Conservation (phyloP, 2,113 vertebrate genomes). For the Larimichthys polyactis region DNA sequence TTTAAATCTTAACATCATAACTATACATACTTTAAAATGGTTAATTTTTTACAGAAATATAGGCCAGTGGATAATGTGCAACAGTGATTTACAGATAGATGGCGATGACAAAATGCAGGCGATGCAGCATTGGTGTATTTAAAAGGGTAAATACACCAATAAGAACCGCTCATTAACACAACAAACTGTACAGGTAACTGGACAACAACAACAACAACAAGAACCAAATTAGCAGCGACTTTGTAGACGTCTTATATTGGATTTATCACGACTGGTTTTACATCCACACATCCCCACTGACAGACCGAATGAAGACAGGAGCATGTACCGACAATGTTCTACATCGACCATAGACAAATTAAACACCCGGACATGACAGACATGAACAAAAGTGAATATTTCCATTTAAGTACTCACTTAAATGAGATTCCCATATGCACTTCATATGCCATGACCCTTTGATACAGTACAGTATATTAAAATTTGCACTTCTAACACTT, state of each 20-base stretch:
- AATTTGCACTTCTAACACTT: slow-evolving; percentile 41
- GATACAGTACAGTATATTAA: slow-evolving; percentile 60
- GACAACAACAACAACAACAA: slow-evolving; percentile 39
- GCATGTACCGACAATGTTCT: slow-evolving; percentile 56
- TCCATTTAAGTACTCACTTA: slow-evolving; percentile 90
- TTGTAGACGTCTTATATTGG: no score
- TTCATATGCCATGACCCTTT: slow-evolving; percentile 76
- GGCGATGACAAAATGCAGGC: slow-evolving; percentile 30
- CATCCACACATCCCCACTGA: slow-evolving; percentile 46
- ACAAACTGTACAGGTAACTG: slow-evolving; percentile 20
- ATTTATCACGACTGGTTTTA: slow-evolving; percentile 5
- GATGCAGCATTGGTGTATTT: slow-evolving; percentile 40
- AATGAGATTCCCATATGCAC: slow-evolving; percentile 88
- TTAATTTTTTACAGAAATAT: slow-evolving; percentile 16
- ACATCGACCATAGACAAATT: slow-evolving; percentile 53
- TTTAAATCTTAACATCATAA: not conserved
- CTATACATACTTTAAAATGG: slow-evolving; percentile 12
- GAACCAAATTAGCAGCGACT: not conserved
- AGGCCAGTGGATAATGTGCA: slow-evolving; percentile 20
- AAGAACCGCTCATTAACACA: slow-evolving; percentile 26
- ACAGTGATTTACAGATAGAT: slow-evolving; percentile 46
- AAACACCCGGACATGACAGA: slow-evolving; percentile 77
- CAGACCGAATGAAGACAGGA: slow-evolving; percentile 68
- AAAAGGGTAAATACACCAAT: slow-evolving; percentile 39
- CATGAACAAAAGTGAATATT: slow-evolving; percentile 79